Evolutionary conservation across 1,140 invertebrate genomes (phyloP).

Genomic region (Philaenus spumarius): DNA sequence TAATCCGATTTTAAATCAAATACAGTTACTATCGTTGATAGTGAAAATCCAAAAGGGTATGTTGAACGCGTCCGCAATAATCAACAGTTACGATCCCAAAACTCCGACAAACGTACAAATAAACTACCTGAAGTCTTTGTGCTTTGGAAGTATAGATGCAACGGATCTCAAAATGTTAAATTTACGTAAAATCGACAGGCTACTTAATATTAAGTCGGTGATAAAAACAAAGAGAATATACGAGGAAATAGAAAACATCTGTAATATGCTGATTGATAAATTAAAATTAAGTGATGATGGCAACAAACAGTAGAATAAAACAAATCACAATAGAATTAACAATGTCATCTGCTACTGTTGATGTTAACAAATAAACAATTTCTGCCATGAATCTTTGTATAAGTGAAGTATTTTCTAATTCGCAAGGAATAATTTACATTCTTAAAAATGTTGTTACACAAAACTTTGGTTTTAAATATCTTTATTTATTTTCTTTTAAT

Average conservation of each 20-base stretch:
- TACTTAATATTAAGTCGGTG: background rate
- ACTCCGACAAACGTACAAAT: background rate
- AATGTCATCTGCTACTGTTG: too few relatives aligned
- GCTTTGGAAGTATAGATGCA: background rate
- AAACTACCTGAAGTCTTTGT: background rate
- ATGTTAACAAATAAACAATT: too few relatives aligned
- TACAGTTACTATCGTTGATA: background rate
- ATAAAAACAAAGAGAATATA: background rate
- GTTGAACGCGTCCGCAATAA: background rate
- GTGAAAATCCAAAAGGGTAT: slow-evolving; percentile 1
- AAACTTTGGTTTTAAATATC: too few relatives aligned
- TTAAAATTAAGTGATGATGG: too few relatives aligned
- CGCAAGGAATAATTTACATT: too few relatives aligned
- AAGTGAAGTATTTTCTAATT: too few relatives aligned
- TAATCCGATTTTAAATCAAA: background rate
- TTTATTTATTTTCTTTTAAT: too few relatives aligned
- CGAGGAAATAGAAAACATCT: slow-evolving; percentile 11
- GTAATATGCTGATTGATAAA: slow-evolving; percentile 1
- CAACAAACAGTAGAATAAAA: too few relatives aligned
- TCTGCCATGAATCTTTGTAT: too few relatives aligned
- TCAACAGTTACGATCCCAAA: background rate
- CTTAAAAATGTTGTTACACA: too few relatives aligned
- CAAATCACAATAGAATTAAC: too few relatives aligned
- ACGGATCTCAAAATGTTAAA: background rate
- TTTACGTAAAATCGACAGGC: background rate